Evolutionary conservation across 2,113 vertebrate species (phyloP), one percentile per base, ranked within the genome.

Genomic region (Bubo bubo): DNA sequence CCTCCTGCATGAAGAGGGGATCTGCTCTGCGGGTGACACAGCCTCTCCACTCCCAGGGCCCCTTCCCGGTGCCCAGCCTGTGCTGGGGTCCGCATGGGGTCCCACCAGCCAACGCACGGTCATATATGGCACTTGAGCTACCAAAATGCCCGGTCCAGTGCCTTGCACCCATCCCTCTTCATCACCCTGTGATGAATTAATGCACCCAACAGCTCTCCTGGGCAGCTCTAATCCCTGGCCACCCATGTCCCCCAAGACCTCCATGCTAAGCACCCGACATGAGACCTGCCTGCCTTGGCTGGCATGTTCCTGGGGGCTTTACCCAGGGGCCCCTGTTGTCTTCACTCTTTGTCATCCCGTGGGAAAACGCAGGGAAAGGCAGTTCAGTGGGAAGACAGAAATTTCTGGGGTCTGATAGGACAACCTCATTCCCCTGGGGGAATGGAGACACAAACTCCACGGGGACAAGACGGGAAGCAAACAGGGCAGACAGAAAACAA

Each of bases 111-210:
- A 47, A 37, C 15, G 27, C 2, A 0, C 39, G 45, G 12, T 35
- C 58, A 35, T 34, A 18, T 47, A 32, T 12, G 12, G 45, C 59
- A 28, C 35, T 3, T 49, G 32, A 62, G 47, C 7, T 35, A 55
- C 60, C 30, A 35, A 39, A 86, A 32, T 1, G 0, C 12, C 43
- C 59, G 1, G 0, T 12, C 16, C 1, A 1, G 30, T n/a, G n/a
- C n/a, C n/a, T 28, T 41, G n/a, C 34, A 43, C 30, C 39, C 26
- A 24, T 27, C 22, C 55, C 27, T 59, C 37, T 63, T 72, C n/a
- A 32, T 41, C 73, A 49, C 8, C 39, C 21, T 3, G 2, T 43
- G 52, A 32, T 45, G 19, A 64, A 39, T 47, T 47, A 58, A 53
- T 14, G 34, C 45, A 73, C 26, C 20, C 34, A 73, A 47, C 59